A percentile compares a stretch with the other conserved stretches of the same genome.
Conservation (phyloP, 2,888 invertebrate genomes). For the Heliconius ethilla region DNA sequence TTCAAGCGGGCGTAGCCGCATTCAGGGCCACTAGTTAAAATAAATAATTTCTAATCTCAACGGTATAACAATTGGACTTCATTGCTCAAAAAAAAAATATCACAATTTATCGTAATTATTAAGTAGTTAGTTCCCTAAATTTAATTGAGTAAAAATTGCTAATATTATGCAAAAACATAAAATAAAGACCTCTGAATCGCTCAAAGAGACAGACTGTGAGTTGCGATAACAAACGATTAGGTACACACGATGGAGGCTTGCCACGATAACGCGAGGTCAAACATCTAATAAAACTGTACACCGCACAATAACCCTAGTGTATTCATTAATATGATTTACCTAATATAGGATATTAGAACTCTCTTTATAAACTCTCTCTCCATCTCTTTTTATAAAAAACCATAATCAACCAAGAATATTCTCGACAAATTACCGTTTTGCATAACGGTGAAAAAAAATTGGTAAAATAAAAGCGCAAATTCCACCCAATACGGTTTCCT, state of each 20-base stretch:
- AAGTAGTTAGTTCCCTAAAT: neutral
- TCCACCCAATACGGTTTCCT: constrained; percentile 11
- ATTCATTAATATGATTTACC: constrained; percentile 61
- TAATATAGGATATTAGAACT: constrained; percentile 25
- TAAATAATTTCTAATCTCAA: neutral
- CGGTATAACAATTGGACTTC: neutral
- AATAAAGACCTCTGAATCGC: constrained; percentile 34
- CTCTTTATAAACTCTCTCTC: constrained; percentile 18
- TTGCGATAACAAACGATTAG: constrained; percentile 64
- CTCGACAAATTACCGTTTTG: constrained; percentile 3
- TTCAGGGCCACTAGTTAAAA: too few relatives aligned
- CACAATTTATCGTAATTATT: neutral
- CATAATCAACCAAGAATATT: neutral
- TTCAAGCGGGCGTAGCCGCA: too few relatives aligned
- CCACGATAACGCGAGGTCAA: constrained; percentile 75
- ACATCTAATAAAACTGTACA: constrained; percentile 62
- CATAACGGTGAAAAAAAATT: constrained; percentile 1
- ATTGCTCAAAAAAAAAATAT: neutral
- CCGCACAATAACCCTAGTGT: constrained; percentile 54
- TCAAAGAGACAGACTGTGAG: constrained; percentile 48
- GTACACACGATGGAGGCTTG: constrained; percentile 69
- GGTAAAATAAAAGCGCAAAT: neutral
- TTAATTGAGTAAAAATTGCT: neutral
- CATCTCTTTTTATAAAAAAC: neutral
- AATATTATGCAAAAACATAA: constrained; percentile 17